Conservation (phyloP, 2,888 invertebrate species). For the Cataglyphis altisquamis region DNA sequence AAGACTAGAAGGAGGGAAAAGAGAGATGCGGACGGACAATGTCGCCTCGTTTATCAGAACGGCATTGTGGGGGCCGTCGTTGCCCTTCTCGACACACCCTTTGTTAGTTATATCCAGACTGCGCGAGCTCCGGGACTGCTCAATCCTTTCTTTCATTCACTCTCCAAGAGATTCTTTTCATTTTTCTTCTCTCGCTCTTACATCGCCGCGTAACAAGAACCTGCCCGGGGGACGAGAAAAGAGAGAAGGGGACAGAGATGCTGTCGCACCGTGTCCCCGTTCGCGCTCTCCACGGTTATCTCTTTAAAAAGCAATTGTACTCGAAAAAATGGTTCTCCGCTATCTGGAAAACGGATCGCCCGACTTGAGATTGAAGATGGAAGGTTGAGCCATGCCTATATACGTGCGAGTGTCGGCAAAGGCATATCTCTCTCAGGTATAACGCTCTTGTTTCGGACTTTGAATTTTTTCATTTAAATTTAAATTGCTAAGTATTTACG, state of each 20-base stretch:
- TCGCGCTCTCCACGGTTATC: conserved; percentile 65
- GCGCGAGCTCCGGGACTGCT: conserved; percentile 79
- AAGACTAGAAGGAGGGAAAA: conserved; percentile 44
- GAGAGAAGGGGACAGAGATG: conserved; percentile 24
- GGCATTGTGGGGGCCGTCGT: conserved; percentile 83
- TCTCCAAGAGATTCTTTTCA: conserved; percentile 79
- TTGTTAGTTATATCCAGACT: conserved; percentile 82
- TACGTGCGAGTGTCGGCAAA: conserved; percentile 8
- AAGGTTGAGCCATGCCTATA: conserved; percentile 35
- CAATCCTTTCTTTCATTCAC: conserved; percentile 85
- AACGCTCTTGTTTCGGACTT: neutral
- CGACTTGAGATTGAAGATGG: conserved; percentile 51
- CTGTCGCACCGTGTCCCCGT: conserved; percentile 40
- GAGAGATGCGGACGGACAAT: conserved; percentile 81
- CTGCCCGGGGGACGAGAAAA: neutral
- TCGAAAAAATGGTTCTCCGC: conserved; percentile 75
- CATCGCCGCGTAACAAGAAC: conserved; percentile 52
- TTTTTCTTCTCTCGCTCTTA: conserved; percentile 74
- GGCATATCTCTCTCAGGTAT: neutral
- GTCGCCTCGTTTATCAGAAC: conserved; percentile 85
- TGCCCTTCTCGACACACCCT: conserved; percentile 83
- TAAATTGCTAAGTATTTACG: neutral
- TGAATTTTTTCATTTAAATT: neutral
- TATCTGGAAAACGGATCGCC: conserved; percentile 76
- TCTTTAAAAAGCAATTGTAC: conserved; percentile 81